Evolutionary conservation across 2,797 vertebrate genomes (phyloP), one percentile per base, ranked within the genome.

Genomic region (Coranthus polyacanthus): DNA sequence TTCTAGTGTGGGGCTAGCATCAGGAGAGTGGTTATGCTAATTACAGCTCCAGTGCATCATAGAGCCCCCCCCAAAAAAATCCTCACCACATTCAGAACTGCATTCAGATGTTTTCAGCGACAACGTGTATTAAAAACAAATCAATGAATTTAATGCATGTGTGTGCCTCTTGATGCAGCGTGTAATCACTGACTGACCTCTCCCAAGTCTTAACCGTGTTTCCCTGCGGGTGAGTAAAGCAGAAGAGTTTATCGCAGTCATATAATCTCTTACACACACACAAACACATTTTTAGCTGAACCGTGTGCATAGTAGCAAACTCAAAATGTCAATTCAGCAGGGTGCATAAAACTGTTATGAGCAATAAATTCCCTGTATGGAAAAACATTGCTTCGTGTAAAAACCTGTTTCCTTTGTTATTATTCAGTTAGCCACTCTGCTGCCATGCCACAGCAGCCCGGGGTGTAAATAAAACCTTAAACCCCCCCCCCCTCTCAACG

Each of bases 281-380:
- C 17, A 71, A 24, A 64, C 45, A 45, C 42, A 41, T 26, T 74
- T 78, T 68, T 78, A 61, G 13, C 49, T n/a, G 50, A 65, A 46
- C 22, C 32, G 70, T 8, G 32, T 69, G 66, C 47, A 62, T 41
- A 15, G 53, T 43, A 47, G 55, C 29, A 38, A 72, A 56, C 37
- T 69, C 18, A 37, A 84, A 81, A 71, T 68, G 60, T 81, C 69
- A 67, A 32, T 55, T 83, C 71, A 71, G 66, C 55, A 43, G 51
- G 46, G 53, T 51, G 52, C 47, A 72, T 83, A 72, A 87, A 89
- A 77, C 16, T 43, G 55, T 82, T 82, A 74, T 8, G 66, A 76
- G 78, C 74, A 72, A 74, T 85, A 83, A 83, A 70, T 55, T 67
- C 36, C 59, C 21, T 21, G 26, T 57, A 39, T 56, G 44, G 47